Evolutionary conservation across 1,140 invertebrate genomes (phyloP).

Genomic region (Drosophila kohkoa): DNA sequence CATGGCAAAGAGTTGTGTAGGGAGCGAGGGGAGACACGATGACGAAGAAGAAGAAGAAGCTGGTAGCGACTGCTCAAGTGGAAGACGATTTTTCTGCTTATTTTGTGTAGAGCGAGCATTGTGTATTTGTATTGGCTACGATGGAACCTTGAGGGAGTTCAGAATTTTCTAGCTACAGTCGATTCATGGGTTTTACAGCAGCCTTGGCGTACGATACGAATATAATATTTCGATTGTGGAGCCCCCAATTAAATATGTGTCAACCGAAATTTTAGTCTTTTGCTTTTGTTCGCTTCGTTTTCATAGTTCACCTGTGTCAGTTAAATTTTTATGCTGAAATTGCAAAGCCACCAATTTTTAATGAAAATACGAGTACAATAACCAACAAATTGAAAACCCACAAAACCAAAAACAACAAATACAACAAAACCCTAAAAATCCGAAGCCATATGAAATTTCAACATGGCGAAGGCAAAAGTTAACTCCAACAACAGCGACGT

Average conservation of each 20-base stretch:
- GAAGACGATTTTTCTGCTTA: not conserved
- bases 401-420: slow-evolving; percentile 1
- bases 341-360: slow-evolving; percentile 55
- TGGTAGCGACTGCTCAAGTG: not conserved
- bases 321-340: slow-evolving; percentile 72
- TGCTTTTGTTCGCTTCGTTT: slow-evolving; percentile 53
- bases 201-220: slow-evolving; percentile 15
- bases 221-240: slow-evolving; percentile 14
- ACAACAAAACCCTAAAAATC: slow-evolving; percentile 41
- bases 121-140: slow-evolving; percentile 12
- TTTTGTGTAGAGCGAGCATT: slow-evolving; percentile 2
- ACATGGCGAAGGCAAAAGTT: slow-evolving; percentile 46
- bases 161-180: slow-evolving; percentile 42
- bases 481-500: not conserved
- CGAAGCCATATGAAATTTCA: slow-evolving; percentile 61
- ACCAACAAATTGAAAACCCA: slow-evolving; percentile 29
- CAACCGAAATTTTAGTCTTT: slow-evolving; percentile 58
- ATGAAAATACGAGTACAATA: slow-evolving; percentile 31
- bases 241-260: slow-evolving; percentile 65
- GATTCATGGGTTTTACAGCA: slow-evolving; percentile 24
- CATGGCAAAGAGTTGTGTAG: not conserved
- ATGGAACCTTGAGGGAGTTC: slow-evolving; percentile 7
- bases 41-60: not conserved
- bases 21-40: not conserved
- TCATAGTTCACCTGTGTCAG: slow-evolving; percentile 64